A percentile compares a stretch with the other conserved stretches of the same genome.
phyloP scores from a whole-genome alignment of 2,113 vertebrate genomes.

The Gorsachius goisagi region DNA sequence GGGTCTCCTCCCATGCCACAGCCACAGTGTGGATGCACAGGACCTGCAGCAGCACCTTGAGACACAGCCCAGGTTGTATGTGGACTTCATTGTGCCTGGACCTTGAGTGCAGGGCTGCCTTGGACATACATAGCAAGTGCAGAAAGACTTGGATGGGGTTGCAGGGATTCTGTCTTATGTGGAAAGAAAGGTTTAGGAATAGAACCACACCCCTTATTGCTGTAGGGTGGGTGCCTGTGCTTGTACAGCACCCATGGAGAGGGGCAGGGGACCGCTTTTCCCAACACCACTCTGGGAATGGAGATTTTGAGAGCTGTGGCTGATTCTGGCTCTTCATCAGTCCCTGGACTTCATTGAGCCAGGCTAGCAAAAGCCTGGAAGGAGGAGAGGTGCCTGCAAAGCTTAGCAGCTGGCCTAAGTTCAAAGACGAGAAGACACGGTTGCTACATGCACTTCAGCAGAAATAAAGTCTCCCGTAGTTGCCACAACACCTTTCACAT shows the following conservation, averaged over 20 bases:
- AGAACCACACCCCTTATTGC: not conserved
- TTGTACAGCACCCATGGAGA: accelerated
- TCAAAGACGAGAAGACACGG: not conserved
- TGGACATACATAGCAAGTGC: not conserved
- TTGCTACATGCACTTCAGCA: not conserved
- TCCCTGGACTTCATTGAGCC: accelerated
- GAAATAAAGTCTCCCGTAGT: not conserved
- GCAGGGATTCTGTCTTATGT: accelerated
- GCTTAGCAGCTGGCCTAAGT: not conserved
- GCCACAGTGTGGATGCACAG: accelerated
- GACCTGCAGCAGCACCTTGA: not conserved
- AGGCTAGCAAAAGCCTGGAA: not conserved
- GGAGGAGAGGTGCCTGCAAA: not conserved
- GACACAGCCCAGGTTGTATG: accelerated
- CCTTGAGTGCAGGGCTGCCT: not conserved
- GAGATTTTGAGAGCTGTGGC: not conserved
- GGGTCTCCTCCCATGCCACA: accelerated
- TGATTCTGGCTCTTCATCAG: not conserved
- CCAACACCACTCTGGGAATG: not conserved
- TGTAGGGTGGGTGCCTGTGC: not conserved
- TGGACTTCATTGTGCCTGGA: not conserved
- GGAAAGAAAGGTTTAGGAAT: not conserved
- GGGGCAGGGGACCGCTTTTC: not conserved
- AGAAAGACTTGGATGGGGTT: not conserved
- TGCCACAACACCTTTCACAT: not conserved